A percentile compares a stretch with the other conserved stretches of the same genome.
Conservation (phyloP, 2,888 invertebrate species). For the Vanessa cardui region DNA sequence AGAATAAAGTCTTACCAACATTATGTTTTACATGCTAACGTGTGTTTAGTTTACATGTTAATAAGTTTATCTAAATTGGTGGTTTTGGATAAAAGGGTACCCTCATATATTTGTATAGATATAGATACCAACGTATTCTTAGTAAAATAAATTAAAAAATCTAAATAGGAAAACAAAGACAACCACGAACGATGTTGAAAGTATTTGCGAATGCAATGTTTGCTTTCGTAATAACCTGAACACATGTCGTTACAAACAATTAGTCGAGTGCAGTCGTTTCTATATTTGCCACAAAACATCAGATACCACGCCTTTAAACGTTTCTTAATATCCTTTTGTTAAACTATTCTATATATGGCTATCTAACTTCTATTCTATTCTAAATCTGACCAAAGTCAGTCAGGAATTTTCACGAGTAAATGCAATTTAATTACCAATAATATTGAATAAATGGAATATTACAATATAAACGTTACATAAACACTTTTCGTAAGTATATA, state of each 20-base stretch:
- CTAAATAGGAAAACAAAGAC: constrained; percentile 20
- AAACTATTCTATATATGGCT: constrained; percentile 18
- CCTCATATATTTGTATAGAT: no score
- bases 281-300: constrained; percentile 26
- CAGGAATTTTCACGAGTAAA: constrained; percentile 1
- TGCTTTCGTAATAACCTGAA: constrained; percentile 37
- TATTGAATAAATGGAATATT: no score
- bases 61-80: no score
- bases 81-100: no score
- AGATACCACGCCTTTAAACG: constrained; percentile 27
- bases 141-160: no score
- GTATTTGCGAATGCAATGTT: constrained; percentile 36
- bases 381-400: constrained; percentile 7
- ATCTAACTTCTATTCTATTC: constrained; percentile 20
- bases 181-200: constrained; percentile 36
- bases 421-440: no score
- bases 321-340: constrained; percentile 29
- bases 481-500: no score
- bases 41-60: no score
- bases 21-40: no score
- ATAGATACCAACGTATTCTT: no score
- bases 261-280: constrained; percentile 37
- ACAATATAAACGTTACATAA: no score
- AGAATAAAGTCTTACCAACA: no score
- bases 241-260: constrained; percentile 39